Base-by-base conservation (phyloP, 2,888 invertebrate species). In the Hypolimnas misippus region DNA sequence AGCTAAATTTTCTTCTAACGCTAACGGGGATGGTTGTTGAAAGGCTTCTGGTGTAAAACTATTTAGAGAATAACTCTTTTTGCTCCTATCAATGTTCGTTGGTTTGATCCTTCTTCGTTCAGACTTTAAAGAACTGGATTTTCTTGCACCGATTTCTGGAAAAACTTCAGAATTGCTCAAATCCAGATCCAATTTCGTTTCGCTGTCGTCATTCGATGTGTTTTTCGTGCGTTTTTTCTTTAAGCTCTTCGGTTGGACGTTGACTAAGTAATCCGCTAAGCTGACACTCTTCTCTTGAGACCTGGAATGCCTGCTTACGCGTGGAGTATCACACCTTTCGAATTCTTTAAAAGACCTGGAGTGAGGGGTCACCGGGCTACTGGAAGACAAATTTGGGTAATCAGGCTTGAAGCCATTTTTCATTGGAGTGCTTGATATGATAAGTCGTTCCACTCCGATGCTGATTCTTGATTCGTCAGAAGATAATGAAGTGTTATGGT, bases 31-130 rank as follows among this genome's bases (percentile, higher is more conserved):
- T 0, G 81, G 79, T 31, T 85, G 86, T 53, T 86, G 83, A 55
- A 92, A 88, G 4, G 76, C 78, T 51, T 91, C 89, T 0, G 82
- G 72, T 19, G 76, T 86, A 57, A 89, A 89, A 74, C 82, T 89
- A 25, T 81, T 89, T 1, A 91, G 49, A 0, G 89, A 88, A 5
- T 83, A 68, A 73, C 86, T 86, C 62, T 87, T 87, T 60, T 86
- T 70, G 25, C 70, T 76, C 53, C 78, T 83, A 53, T 89, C 86
- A 33, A 90, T 85, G 29, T 85, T 87, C 0, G 93, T 94, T 0
- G 94, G 94, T 66, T 93, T 94, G 1, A 94, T 93, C 64, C 93
- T 77, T 0, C 83, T 70, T 65, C 82, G 82, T 21, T 87, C 90
- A 0, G 85, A 84, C 8, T 79, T 72, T 14, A 89, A 69, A 0